Evolutionary conservation across 2,113 vertebrate genomes (phyloP), one percentile per base, ranked within the genome.

Genomic region (Mobula birostris): DNA sequence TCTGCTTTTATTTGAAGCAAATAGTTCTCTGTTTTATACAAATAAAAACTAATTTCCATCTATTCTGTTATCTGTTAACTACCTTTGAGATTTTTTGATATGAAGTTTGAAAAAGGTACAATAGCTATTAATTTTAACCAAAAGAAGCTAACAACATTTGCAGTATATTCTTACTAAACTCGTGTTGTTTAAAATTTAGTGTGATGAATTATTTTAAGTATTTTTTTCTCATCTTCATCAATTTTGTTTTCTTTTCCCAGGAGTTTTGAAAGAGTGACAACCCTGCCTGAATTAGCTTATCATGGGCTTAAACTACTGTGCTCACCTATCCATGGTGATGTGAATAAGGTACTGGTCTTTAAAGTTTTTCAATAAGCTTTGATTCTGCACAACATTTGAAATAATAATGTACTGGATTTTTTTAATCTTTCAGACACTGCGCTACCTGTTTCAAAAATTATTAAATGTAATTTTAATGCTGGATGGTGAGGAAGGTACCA

Each of bases 381-480:
- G 87, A 17, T 29, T 66, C 5, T 27, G 36, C 1, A 21, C 82
- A 70, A 17, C 19, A 91, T 94, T 94, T 94, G 48, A 17, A 29
- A 72, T 88, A 19, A 19, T 77, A 70, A n/a, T 87, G 4, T 58
- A 0, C 70, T 72, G n/a, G 32, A 68, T 63, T 94, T 61, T 94
- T 7, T 76, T 40, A 94, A 95, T 96, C 96, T 96, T 95, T 3
- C 94, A 98, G 97, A 95, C 95, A 15, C 96, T 99, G 61, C 83
- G 95, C 0, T 95, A 94, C 17, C 95, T 99, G 36, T 98, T 99
- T 95, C 97, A 97, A 70, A 95, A 48, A 0, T 95, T 99, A 48
- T 97, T 99, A 63, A 97, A 94, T 5, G 96, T 98, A 7, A 96
- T 99, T 87, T 95, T 99, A 77, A 98, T 99, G 98, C 95, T 97